phyloP scores from a whole-genome alignment of 2,888 invertebrate genomes.

The Himalopsyche anomala region DNA sequence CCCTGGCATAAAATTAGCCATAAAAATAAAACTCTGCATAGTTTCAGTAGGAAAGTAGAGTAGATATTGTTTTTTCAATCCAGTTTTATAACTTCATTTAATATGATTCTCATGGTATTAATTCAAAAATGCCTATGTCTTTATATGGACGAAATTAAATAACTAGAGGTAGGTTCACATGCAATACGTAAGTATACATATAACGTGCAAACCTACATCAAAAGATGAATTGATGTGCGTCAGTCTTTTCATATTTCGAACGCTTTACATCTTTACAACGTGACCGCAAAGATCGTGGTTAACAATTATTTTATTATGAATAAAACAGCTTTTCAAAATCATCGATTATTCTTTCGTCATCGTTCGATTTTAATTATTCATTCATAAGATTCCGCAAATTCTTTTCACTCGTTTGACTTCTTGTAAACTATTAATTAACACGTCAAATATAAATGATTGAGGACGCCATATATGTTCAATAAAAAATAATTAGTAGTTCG shows the following conservation, averaged over 20 bases:
- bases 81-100: too few species aligned
- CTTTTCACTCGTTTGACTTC: constrained; percentile 7
- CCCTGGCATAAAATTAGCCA: too few species aligned
- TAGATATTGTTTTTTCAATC: too few species aligned
- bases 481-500: neutral
- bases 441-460: neutral
- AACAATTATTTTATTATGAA: neutral
- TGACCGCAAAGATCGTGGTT: neutral
- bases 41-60: too few species aligned
- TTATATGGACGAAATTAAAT: constrained; percentile 13
- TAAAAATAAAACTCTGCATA: too few species aligned
- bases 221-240: neutral
- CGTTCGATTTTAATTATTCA: neutral
- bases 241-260: neutral
- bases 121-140: constrained; percentile 5
- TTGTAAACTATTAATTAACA: constrained; percentile 2
- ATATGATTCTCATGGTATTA: neutral
- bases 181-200: neutral
- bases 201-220: neutral
- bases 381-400: neutral
- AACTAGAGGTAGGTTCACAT: neutral
- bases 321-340: constrained; percentile 5
- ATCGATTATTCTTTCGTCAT: neutral
- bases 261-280: neutral
- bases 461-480: neutral